Evolutionary conservation across 2,113 vertebrate species (phyloP), one percentile per base, ranked within the genome.

Genomic region (Chaetura pelagica): DNA sequence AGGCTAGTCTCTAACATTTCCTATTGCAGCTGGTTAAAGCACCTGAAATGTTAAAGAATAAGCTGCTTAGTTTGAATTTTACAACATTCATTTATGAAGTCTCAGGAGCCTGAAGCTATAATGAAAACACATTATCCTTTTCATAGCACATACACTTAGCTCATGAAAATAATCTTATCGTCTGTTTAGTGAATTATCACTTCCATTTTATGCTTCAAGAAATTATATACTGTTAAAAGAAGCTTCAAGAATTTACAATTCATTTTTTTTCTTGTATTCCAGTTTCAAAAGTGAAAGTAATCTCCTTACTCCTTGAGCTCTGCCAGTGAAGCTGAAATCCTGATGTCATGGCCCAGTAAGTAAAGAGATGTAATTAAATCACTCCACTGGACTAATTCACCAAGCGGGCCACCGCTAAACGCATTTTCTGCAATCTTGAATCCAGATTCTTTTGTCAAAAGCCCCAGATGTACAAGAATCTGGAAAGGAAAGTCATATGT

Each of bases 341-440:
- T 98, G 89, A 99, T 98, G 96, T 99, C 99, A 91, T 99, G 99
- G 96, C 99, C 99, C 97, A 99, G 98, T 97, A 99, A 98, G 98
- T 99, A 99, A 73, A 99, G 98, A 68, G 99, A 99, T 97, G 99
- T 99, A 97, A 99, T 99, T 98, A 99, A 99, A 98, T 99, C 99
- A 96, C 99, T 99, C 99, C 99, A 99, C 96, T 99, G 99, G 93
- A 99, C 99, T 98, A 99, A 97, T 98, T 99, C 99, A 32, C 99
- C 99, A 90, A 99, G 97, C 13, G 99, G 99, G 74, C 99, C 99
- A 34, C 99, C 99, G 1, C 99, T 99, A 98, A 99, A 99, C 0
- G 99, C 99, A 68, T 99, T 99, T 97, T 99, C 99, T 59, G 99
- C 99, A n/a, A 99, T 99, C 98, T 99, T 99, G 98, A 99, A 99